Conservation (phyloP, 2,797 vertebrate species). For the Psittacula echo region DNA sequence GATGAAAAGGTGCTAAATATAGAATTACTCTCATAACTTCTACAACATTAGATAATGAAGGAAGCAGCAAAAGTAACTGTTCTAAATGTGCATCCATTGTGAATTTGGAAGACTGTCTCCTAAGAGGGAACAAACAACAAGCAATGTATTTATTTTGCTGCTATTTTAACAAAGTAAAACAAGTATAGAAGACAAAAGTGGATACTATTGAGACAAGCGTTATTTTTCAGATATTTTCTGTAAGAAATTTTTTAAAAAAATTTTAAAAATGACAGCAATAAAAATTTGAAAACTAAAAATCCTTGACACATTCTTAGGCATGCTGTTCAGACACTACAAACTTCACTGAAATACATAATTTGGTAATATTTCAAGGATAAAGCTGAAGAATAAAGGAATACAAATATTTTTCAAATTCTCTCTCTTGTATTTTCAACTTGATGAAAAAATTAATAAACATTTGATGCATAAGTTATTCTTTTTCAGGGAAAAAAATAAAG, state of each 20-base stretch:
- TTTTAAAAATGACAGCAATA: neutral
- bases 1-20: neutral
- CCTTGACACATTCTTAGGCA: neutral
- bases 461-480: neutral
- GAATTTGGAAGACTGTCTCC: neutral
- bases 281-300: neutral
- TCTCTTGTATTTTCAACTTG: neutral
- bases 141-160: neutral
- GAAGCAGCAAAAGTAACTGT: neutral
- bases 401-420: slow-evolving; percentile 10
- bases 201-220: neutral
- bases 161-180: neutral
- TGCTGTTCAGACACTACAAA: neutral
- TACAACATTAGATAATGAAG: slow-evolving; percentile 2
- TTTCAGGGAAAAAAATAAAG: neutral
- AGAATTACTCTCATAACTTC: slow-evolving; percentile 7
- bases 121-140: neutral
- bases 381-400: slow-evolving; percentile 27
- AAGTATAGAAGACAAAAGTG: neutral
- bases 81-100: neutral
- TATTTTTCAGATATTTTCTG: neutral
- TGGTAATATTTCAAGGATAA: neutral
- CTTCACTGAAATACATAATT: neutral
- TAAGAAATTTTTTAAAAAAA: neutral
- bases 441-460: slow-evolving; percentile 8